Percentiles rank a stretch among this genome's conserved stretches.
These are phyloP conservation scores for Maniola hyperantus DNA, from an alignment of 2,888 invertebrate genomes.

Conservation along the genomic window DNA sequence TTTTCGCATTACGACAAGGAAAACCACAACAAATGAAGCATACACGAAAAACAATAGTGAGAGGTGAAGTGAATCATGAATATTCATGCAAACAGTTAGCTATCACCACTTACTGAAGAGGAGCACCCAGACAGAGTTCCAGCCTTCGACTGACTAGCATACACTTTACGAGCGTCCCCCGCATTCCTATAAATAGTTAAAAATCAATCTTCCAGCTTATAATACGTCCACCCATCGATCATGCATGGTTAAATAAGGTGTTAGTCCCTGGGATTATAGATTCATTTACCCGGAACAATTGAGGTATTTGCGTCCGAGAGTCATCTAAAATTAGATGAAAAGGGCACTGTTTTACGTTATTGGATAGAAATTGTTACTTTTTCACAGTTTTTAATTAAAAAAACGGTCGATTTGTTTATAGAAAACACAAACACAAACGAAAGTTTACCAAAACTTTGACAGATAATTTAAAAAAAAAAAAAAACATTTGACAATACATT, in stretches of 20 bases:
- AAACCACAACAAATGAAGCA: slow-evolving; percentile 3
- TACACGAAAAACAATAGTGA: not conserved
- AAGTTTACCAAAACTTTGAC: slow-evolving; percentile 20
- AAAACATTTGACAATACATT: not conserved
- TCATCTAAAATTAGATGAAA: slow-evolving; percentile 57
- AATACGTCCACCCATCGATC: slow-evolving; percentile 58
- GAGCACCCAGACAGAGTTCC: slow-evolving; percentile 87
- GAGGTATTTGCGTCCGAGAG: slow-evolving; percentile 79
- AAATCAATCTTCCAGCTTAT: slow-evolving; percentile 73
- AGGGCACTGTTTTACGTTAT: slow-evolving; percentile 24
- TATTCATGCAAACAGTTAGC: slow-evolving; percentile 26
- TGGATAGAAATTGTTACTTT: slow-evolving; percentile 23
- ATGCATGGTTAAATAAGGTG: slow-evolving; percentile 66
- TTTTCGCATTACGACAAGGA: not conserved
- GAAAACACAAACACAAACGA: slow-evolving; percentile 23
- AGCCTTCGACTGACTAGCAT: slow-evolving; percentile 83
- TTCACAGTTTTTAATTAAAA: slow-evolving; percentile 24
- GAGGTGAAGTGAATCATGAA: slow-evolving; percentile 35
- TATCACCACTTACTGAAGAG: slow-evolving; percentile 83
- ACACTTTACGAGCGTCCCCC: slow-evolving; percentile 78
- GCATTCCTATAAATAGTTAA: slow-evolving; percentile 81
- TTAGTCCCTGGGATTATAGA: slow-evolving; percentile 52
- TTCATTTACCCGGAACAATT: slow-evolving; percentile 79
- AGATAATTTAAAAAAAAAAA: too few relatives aligned
- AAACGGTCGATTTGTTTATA: slow-evolving; percentile 33